Evolutionary conservation across 2,888 invertebrate species (phyloP).

Genomic region (Lithophane ornitopus): DNA sequence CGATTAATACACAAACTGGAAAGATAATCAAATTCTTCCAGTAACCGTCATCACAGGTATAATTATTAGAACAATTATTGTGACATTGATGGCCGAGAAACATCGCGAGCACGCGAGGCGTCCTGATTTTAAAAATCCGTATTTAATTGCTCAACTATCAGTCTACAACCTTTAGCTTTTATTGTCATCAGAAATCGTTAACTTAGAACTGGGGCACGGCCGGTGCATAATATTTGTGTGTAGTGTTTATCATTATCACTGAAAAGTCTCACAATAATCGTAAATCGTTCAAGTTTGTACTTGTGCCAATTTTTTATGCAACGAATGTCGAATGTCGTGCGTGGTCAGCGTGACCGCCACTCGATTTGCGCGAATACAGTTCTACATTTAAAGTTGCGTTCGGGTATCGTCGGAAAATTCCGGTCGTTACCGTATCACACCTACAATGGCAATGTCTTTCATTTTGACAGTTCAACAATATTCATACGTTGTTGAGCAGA

Average conservation of each 20-base stretch:
- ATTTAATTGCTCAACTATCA: conserved; percentile 50
- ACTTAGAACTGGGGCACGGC: conserved; percentile 63
- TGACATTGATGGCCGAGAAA: conserved; percentile 53
- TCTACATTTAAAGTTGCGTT: conserved; percentile 34
- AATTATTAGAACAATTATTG: conserved; percentile 52
- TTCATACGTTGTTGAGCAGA: background rate
- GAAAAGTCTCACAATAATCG: conserved; percentile 48
- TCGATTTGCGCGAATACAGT: conserved; percentile 14
- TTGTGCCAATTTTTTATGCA: conserved; percentile 71
- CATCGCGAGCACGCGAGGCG: conserved; percentile 55
- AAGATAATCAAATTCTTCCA: conserved; percentile 36
- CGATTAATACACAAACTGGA: conserved; percentile 21
- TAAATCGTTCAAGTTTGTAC: conserved; percentile 59
- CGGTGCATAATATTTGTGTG: conserved; percentile 58
- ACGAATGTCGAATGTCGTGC: conserved; percentile 45
- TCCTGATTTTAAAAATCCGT: conserved; percentile 60
- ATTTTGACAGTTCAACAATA: background rate
- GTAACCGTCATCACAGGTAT: conserved; percentile 22
- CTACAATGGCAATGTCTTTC: background rate
- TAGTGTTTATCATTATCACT: conserved; percentile 36
- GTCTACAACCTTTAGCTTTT: conserved; percentile 70
- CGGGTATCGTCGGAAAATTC: conserved; percentile 37
- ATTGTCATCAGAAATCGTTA: conserved; percentile 70
- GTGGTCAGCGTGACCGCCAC: conserved; percentile 34
- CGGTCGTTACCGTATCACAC: background rate